phyloP scores from a whole-genome alignment of 64 coral and sea anemone genomes.

The Trachythela sp. region DNA sequence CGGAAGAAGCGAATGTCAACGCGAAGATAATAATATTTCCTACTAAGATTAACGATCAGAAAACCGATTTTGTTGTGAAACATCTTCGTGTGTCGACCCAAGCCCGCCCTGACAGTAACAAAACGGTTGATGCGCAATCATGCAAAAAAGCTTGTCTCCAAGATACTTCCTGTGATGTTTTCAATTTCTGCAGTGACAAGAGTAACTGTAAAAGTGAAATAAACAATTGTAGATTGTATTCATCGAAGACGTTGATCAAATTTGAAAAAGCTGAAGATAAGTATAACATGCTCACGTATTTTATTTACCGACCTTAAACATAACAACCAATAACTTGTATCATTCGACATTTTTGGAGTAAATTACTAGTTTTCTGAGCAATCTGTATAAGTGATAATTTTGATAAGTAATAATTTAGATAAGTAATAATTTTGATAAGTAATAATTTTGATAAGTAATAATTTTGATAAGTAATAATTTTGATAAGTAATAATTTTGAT shows the following conservation, averaged over 20 bases:
- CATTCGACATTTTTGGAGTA: too few relatives aligned
- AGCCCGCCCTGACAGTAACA: background rate
- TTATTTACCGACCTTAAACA: background rate
- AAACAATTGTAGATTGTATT: constrained; percentile 9
- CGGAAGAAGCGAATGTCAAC: background rate
- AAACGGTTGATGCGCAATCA: background rate
- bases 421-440: too few relatives aligned
- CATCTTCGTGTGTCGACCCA: background rate
- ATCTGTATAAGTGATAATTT: too few relatives aligned
- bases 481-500: too few relatives aligned
- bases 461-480: too few relatives aligned
- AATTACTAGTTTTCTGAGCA: too few relatives aligned
- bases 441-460: too few relatives aligned
- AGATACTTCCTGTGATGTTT: background rate
- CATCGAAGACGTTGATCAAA: background rate
- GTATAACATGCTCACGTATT: background rate
- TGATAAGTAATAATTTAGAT: too few relatives aligned
- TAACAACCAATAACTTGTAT: background rate
- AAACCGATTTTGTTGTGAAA: background rate
- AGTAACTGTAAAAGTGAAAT: background rate
- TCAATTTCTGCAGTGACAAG: background rate
- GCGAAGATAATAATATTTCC: constrained; percentile 18
- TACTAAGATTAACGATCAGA: background rate
- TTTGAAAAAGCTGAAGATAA: constrained; percentile 6
- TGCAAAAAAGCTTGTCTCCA: background rate